Percentiles rank a stretch among this genome's conserved stretches.
These are phyloP conservation scores for Nothocercus julius DNA, from an alignment of 2,113 vertebrate species.

Conservation along the genomic window DNA sequence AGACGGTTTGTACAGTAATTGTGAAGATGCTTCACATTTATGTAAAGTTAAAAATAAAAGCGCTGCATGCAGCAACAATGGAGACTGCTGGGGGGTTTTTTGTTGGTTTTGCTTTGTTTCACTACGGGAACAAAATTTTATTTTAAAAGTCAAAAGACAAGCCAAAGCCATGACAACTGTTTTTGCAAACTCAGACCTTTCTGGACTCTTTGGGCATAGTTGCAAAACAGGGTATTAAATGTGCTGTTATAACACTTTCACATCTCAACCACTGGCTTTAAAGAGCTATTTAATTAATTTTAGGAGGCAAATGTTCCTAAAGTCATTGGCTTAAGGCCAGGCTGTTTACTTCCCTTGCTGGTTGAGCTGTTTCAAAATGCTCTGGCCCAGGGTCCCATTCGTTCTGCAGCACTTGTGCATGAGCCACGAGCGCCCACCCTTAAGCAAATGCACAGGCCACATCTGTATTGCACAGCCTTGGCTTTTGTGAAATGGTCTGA, in stretches of 20 bases:
- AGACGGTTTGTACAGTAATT: slow-evolving; percentile 78
- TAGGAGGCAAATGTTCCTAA: too few relatives aligned
- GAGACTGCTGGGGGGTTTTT: neutral
- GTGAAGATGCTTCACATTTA: slow-evolving; percentile 76
- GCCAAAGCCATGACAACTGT: neutral
- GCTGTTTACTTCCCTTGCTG: too few relatives aligned
- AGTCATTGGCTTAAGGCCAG: too few relatives aligned
- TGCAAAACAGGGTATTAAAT: fast-evolving
- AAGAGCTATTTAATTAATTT: neutral
- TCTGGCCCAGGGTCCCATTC: neutral
- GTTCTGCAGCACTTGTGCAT: neutral
- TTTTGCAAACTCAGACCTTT: neutral
- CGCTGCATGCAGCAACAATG: slow-evolving; percentile 85
- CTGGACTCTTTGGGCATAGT: fast-evolving
- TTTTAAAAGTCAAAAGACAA: too few relatives aligned
- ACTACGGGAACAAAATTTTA: fast-evolving
- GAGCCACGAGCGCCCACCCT: too few relatives aligned
- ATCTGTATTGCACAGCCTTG: too few relatives aligned
- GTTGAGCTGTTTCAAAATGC: neutral
- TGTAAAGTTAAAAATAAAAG: slow-evolving; percentile 84
- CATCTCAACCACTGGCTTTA: neutral
- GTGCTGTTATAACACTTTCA: fast-evolving
- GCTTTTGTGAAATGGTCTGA: too few relatives aligned
- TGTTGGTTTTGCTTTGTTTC: neutral
- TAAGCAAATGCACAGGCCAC: too few relatives aligned